Evolutionary conservation across 2,797 vertebrate genomes (phyloP).

Genomic region (Notamacropus eugenii): DNA sequence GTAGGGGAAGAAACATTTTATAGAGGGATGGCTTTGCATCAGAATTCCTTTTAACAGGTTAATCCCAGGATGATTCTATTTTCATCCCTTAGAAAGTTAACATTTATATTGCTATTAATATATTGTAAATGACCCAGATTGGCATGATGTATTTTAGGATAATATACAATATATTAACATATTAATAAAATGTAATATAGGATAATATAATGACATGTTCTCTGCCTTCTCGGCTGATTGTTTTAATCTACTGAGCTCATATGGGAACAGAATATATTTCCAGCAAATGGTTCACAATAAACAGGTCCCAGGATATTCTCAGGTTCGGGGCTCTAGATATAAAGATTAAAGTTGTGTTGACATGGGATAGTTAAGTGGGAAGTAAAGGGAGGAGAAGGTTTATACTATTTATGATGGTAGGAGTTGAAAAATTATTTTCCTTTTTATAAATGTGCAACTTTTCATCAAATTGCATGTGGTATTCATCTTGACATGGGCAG

Average conservation of each 20-base stretch:
- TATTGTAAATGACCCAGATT: slow-evolving; percentile 36
- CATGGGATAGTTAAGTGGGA: slow-evolving; percentile 23
- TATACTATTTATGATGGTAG: slow-evolving; percentile 22
- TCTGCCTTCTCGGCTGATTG: background rate
- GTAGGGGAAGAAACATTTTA: slow-evolving; percentile 2
- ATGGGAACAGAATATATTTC: slow-evolving; percentile 52
- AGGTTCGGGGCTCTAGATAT: background rate
- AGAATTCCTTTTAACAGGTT: background rate
- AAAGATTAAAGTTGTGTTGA: slow-evolving; percentile 14
- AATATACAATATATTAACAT: background rate
- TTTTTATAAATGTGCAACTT: background rate
- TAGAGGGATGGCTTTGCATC: slow-evolving; percentile 20
- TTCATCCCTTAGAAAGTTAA: slow-evolving; percentile 47
- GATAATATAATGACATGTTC: slow-evolving; percentile 33
- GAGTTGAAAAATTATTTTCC: slow-evolving; percentile 29
- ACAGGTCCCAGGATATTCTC: slow-evolving; percentile 6
- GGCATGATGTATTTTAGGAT: background rate
- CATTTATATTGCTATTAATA: slow-evolving; percentile 56
- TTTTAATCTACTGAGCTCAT: slow-evolving; percentile 1
- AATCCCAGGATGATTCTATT: background rate
- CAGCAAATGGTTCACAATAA: slow-evolving; percentile 41
- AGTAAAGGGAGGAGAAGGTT: slow-evolving; percentile 13
- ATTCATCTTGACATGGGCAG: slow-evolving; percentile 23
- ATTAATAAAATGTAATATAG: background rate
- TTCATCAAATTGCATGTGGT: slow-evolving; percentile 8